Evolutionary conservation across 23 tunicate species (phyloP).

Genomic region (Trididemnum nubilum): DNA sequence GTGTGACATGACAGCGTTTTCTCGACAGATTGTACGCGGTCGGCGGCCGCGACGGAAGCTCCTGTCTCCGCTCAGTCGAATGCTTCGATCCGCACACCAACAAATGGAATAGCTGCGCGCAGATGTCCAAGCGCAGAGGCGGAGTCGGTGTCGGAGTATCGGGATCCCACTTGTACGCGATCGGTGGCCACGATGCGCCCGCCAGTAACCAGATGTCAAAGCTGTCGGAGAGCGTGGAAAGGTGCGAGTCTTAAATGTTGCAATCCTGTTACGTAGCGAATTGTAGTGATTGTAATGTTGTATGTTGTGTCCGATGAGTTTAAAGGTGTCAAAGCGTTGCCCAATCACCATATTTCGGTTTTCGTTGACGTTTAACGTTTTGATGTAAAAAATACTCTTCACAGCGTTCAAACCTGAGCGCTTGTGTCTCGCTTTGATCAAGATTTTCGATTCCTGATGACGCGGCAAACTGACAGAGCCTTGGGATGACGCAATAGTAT

Average conservation of each 20-base stretch:
- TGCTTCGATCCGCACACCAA: slow-evolving; percentile 92
- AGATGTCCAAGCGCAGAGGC: slow-evolving; percentile 89
- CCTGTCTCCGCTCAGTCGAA: slow-evolving; percentile 95
- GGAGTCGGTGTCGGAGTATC: slow-evolving; percentile 96
- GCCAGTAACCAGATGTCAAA: slow-evolving; percentile 94
- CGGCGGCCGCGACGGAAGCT: slow-evolving; percentile 95
- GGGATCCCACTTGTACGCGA: slow-evolving; percentile 68
- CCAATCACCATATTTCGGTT: too few relatives aligned
- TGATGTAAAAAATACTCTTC: too few relatives aligned
- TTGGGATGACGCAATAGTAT: too few relatives aligned
- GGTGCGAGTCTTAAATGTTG: slow-evolving; percentile 32
- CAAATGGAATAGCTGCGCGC: slow-evolving; percentile 92
- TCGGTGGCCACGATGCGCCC: slow-evolving; percentile 99
- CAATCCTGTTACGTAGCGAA: neutral
- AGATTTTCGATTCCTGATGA: too few relatives aligned
- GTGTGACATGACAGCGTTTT: too few relatives aligned
- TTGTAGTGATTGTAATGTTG: neutral
- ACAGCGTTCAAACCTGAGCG: too few relatives aligned
- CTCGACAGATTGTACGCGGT: slow-evolving; percentile 89
- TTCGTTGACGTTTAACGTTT: too few relatives aligned
- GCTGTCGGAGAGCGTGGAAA: slow-evolving; percentile 88
- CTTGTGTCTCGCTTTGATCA: too few relatives aligned
- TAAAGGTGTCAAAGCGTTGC: too few relatives aligned
- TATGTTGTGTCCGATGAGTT: neutral
- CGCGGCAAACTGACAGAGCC: too few relatives aligned